These are phyloP conservation scores for Cepphus grylle DNA, from an alignment of 2,113 vertebrate genomes.

Conservation along the genomic window DNA sequence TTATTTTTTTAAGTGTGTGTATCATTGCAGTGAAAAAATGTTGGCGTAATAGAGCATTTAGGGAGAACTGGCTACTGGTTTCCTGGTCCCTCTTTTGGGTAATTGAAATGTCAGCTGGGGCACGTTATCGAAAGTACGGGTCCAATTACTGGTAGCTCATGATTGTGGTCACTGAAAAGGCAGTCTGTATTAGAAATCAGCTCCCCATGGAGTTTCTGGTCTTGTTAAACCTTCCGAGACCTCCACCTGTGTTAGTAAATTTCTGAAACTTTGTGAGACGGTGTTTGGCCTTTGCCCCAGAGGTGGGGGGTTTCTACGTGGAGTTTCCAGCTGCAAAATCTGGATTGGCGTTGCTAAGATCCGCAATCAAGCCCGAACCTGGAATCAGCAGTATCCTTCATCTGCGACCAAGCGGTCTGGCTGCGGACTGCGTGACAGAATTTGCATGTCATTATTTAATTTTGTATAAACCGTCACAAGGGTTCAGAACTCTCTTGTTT, in stretches of 20 bases:
- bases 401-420: slow-evolving; percentile 11
- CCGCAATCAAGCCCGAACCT: slow-evolving; percentile 17
- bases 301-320: not conserved
- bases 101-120: slow-evolving; percentile 6
- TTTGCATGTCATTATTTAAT: slow-evolving; percentile 56
- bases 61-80: not conserved
- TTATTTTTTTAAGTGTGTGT: not conserved
- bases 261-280: not conserved
- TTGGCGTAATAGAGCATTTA: not conserved
- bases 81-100: not conserved
- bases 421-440: not conserved
- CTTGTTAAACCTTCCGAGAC: not conserved
- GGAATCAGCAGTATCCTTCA: slow-evolving; percentile 13
- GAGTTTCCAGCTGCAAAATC: not conserved
- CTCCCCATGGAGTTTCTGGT: not conserved
- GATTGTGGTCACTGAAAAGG: not conserved
- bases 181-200: not conserved
- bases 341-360: not conserved
- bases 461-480: not conserved
- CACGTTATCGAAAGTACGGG: not conserved
- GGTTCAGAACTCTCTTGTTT: not conserved
- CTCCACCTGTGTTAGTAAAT: not conserved
- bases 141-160: not conserved
- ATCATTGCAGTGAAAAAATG: not conserved
- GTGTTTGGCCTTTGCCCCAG: not conserved